Evolutionary conservation across 2,113 vertebrate species (phyloP).

Genomic region (Desmodus rotundus): DNA sequence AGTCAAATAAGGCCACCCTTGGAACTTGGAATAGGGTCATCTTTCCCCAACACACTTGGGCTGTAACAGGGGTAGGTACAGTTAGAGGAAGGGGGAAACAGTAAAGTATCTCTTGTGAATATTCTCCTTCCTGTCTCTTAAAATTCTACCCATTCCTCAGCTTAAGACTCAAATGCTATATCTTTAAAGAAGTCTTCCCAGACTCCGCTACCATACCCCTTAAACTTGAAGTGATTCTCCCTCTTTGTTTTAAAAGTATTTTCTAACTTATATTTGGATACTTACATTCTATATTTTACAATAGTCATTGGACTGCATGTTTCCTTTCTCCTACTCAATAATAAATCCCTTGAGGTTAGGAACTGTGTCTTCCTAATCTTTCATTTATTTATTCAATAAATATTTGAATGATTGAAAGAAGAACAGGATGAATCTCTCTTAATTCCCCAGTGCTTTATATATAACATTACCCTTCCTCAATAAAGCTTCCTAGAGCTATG

Average conservation of each 20-base stretch:
- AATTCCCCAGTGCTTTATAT: conserved; percentile 13
- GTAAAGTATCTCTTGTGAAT: background rate
- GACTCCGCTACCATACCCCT: background rate
- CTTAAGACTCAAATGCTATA: background rate
- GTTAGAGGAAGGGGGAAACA: background rate
- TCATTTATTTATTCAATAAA: conserved; percentile 42
- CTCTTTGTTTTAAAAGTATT: conserved; percentile 14
- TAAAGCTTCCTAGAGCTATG: conserved; percentile 37
- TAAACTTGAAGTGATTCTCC: background rate
- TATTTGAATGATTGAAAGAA: conserved; percentile 41
- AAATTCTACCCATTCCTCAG: background rate
- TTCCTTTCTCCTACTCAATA: conserved; percentile 33
- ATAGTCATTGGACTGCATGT: conserved; percentile 18
- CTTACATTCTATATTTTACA: conserved; percentile 30
- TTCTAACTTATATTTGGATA: background rate
- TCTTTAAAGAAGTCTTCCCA: conserved; percentile 29
- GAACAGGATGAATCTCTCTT: background rate
- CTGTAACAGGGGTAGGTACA: background rate
- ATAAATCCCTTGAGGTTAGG: conserved; percentile 1
- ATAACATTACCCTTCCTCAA: conserved; percentile 14
- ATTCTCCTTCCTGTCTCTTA: background rate
- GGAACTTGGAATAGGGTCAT: background rate
- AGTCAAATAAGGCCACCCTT: background rate
- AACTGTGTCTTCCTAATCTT: conserved; percentile 11
- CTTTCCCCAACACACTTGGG: background rate